Evolutionary conservation across 2,113 vertebrate species (phyloP), one percentile per base, ranked within the genome.

Genomic region (Labeo rohita): DNA sequence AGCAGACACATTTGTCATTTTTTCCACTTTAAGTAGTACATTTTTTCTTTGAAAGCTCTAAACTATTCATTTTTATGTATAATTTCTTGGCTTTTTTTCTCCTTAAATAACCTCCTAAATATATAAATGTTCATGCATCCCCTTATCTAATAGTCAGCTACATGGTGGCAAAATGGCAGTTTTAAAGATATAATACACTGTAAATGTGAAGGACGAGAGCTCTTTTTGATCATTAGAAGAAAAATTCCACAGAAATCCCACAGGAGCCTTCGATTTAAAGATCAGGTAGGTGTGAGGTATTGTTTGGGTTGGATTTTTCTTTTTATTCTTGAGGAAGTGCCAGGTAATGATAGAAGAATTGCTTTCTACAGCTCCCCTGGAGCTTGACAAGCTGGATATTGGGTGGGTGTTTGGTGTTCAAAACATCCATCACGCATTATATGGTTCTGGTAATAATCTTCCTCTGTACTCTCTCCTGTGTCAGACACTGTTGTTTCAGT

Each of bases 401-500:
- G 88, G 82, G 88, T 88, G 89, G 86, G 85, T 89, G 84, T 84
- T 75, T 84, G 63, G 89, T 90, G 90, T 90, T 91, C 89, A 92
- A 87, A 91, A 84, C 80, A 91, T 84, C 84, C 87, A 85, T 92
- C 91, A 89, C 86, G 16, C 52, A 70, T 61, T 70, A 34, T 52
- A 54, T 77, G 83, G 85, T 80, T 85, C 81, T 85, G 76, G 45
- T 84, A 68, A 77, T 80, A 45, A 52, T 82, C 78, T 75, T 76
- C 61, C 28, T 49, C 59, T 76, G 28, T 21, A 23, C 47, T 84
- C 23, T 85, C 13, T 80, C 45, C 59, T 85, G 16, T 54, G 54
- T 21, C 83, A 83, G 12, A 52, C 49, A 85, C 18, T 84, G 47
- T 80, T 84, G 85, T 87, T 73, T 89, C 59, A 45, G 49, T 82